Evolutionary conservation across 2,113 vertebrate species (phyloP).

Genomic region (Calidris pygmaea): DNA sequence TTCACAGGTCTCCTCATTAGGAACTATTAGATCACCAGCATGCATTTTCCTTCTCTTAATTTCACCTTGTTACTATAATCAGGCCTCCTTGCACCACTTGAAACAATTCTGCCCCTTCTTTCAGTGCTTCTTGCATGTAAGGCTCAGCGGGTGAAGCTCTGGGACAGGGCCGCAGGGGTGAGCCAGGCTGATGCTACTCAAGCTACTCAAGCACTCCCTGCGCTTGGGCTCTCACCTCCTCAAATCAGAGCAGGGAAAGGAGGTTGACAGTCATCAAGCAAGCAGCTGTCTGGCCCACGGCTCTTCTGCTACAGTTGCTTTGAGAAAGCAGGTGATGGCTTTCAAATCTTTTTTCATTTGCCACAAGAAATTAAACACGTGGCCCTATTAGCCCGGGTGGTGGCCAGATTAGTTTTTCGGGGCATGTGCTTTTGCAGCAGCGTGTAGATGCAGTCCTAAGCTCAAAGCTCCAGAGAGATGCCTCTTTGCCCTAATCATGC

Average conservation of each 20-base stretch:
- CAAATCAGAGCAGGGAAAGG: fast-evolving
- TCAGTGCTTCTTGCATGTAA: not conserved
- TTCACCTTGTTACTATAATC: not conserved
- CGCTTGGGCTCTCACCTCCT: fast-evolving
- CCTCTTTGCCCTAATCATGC: slow-evolving; percentile 68
- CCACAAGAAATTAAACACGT: not conserved
- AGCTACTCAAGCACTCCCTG: not conserved
- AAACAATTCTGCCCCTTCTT: not conserved
- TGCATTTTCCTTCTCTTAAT: not conserved
- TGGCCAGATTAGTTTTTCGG: slow-evolving; percentile 29
- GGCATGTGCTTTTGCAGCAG: slow-evolving; percentile 27
- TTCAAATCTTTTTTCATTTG: not conserved
- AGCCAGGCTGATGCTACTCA: not conserved
- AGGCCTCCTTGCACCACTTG: not conserved
- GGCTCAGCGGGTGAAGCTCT: not conserved
- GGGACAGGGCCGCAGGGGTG: not conserved
- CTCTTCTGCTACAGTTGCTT: not conserved
- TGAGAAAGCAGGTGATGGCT: not conserved
- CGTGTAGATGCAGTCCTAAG: slow-evolving; percentile 31
- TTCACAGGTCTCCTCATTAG: not conserved
- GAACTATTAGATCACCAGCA: not conserved
- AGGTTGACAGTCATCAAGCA: not conserved
- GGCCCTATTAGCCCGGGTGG: not conserved
- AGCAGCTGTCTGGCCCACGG: not conserved
- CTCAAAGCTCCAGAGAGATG: slow-evolving; percentile 69